Base-by-base conservation (phyloP, 2,888 invertebrate genomes). In the Gastrophysa polygoni region DNA sequence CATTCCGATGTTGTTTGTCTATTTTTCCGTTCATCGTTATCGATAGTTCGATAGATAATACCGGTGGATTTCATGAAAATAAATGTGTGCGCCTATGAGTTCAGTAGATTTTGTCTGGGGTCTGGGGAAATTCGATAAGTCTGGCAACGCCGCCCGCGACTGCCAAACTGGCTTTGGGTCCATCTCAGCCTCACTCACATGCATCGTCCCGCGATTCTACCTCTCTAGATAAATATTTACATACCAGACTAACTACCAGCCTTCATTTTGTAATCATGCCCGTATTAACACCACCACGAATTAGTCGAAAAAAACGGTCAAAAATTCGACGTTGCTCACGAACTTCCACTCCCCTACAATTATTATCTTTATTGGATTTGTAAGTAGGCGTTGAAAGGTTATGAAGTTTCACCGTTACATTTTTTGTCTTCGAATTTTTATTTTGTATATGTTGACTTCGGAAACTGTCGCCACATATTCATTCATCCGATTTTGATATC, bases 151-250 rank as follows among this genome's bases (percentile, higher is more conserved):
- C 24, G 63, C 55, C 17, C 18, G 70, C 73, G 73, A 78, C 77
- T 75, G 77, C 76, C 77, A 76, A 78, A 77, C 78, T 76, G 74
- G 76, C 76, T 66, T 75, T 38, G n/a, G 38, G 38, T 38, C 38
- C 14, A 14, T 38, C 38, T 14, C 14, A 38, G 38, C 38, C 2
- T 14, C 38, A 14, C 38, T 14, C 38, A 55, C 61, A 64, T 61
- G 63, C 68, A 68, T 61, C 65, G 57, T 64, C 68, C 64, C 66
- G 72, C 73, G 73, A 72, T 73, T 73, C 71, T 72, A 73, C 74
- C 74, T 74, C 74, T 73, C 65, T 71, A 70, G 72, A 72, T 73
- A 78, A 79, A 79, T 79, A 79, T 79, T 79, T 79, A 79, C 79
- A 79, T 78, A 77, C 76, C 75, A 72, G 73, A 73, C 73, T 71